Evolutionary conservation across 2,113 vertebrate genomes (phyloP), one percentile per base, ranked within the genome.

Genomic region (Poeciliopsis occidentalis): DNA sequence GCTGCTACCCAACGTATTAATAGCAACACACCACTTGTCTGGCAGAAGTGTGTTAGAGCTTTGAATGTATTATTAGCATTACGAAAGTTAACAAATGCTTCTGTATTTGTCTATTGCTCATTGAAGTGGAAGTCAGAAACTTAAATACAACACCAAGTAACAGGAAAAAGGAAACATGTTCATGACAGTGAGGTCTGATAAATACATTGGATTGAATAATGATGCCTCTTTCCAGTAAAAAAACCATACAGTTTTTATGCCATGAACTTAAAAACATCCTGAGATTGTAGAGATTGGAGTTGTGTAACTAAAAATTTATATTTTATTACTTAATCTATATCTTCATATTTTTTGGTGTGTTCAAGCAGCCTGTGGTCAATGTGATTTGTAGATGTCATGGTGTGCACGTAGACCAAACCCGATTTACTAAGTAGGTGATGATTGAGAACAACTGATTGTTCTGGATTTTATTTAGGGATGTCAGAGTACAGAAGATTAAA

Each of bases 21-120:
- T 89, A 88, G 79, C 57, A 78, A 24, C 26, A 22, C 34, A 76
- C 61, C 85, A 87, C 70, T 88, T 90, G 79, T 81, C 85, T 69
- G 66, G 60, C 65, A 24, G 73, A 31, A 75, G 73, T 69, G 41
- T 22, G 65, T 67, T n/a, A 51, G 63, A 64, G 60, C 60, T 81
- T 24, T 77, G 62, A 64, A 72, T 84, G 44, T 89, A 87, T 84
- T 89, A 85, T 81, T 85, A 91, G 87, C 60, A 60, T 47, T 69
- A 67, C 75, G 73, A 79, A 75, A 80, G 77, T 39, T 71, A 60
- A 73, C 73, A 83, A 65, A 71, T 76, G 63, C 30, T 39, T 81
- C 69, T 83, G 64, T 78, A 37, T 83, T 34, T 78, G 69, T 67
- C n/a, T 31, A 27, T 44, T 4, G 67, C 54, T 39, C 74, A 78